Base-by-base conservation (phyloP, 92 coral and sea anemone species). In the Epizoanthus illoricatus region DNA sequence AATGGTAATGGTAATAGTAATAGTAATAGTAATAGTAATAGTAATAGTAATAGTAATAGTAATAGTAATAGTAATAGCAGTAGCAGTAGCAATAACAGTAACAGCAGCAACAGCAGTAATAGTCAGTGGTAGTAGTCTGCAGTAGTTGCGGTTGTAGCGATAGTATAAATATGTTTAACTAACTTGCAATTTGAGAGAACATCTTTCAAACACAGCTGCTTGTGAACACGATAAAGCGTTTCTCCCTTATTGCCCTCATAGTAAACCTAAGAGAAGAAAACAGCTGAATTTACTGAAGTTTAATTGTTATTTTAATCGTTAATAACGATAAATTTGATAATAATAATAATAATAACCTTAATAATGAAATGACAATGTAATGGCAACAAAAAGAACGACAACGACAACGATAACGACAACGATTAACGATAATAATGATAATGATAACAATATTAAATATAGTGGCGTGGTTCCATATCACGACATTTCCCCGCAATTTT, bases 171-270 rank as follows among this genome's bases (percentile, higher is more conserved):
- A 43, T 42, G 65, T 56, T 45, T 23, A 85, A 63, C 83, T 80
- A 61, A 94, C 98, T 90, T 87, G n/a, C 87, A 72, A 81, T 92
- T 92, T 16, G 88, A 82, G 9, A 94, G 84, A 41, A 90, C 87
- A 33, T 92, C 91, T 78, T 81, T 84, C 16, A 96, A 84, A 68
- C 85, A 72, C 33, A 74, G 81, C 11, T 79, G 69, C 54, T 62
- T 78, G 71, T 88, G 63, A n/a, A 93, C 94, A 39, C 73, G 72
- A 74, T 89, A 90, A 36, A 96, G 84, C 40, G 74, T 73, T 68
- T 84, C 89, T 54, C 82, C 71, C 18, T 81, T 85, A 18, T 76
- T 85, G 73, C 87, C 88, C 75, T 96, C 99, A 73, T 91, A 96
- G 85, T 90, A 96, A 23, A 90, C 84, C 98, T 94, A 74, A 19